These are phyloP conservation scores for Tetanocera ferruginea DNA, from an alignment of 2,888 invertebrate species.

Conservation along the genomic window DNA sequence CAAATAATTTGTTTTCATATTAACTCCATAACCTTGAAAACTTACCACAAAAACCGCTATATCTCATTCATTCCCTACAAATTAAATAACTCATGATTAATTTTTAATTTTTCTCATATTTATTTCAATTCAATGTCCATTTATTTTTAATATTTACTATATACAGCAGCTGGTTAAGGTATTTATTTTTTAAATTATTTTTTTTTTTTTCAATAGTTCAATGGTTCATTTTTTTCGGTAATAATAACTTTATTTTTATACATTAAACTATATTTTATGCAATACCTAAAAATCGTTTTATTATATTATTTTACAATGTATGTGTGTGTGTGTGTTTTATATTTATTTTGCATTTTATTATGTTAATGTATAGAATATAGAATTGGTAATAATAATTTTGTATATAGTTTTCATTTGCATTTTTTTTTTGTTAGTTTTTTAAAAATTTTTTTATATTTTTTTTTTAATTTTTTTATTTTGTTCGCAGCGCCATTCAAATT, in stretches of 20 bases:
- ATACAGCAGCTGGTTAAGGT: constrained; percentile 21
- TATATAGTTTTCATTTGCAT: neutral
- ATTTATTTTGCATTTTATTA: neutral
- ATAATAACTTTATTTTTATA: constrained; percentile 7
- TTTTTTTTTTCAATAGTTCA: neutral
- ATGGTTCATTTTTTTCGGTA: neutral
- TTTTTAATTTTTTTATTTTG: neutral
- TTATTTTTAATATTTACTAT: constrained; percentile 36
- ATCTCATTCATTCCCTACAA: no score
- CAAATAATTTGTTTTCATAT: no score
- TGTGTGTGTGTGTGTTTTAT: neutral
- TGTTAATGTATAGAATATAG: constrained; percentile 17
- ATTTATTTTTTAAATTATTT: constrained; percentile 14
- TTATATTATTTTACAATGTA: constrained; percentile 13
- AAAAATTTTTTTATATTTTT: neutral
- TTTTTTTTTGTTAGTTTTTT: neutral
- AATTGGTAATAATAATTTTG: constrained; percentile 13
- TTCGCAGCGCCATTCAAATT: constrained; percentile 5
- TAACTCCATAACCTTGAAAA: no score
- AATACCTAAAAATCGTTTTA: constrained; percentile 27
- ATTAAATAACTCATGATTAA: neutral
- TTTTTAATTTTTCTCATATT: constrained; percentile 26
- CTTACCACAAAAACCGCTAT: no score
- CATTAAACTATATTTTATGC: constrained; percentile 27
- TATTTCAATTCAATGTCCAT: constrained; percentile 38